phyloP scores from a whole-genome alignment of 2,797 vertebrate genomes.

The Manis pentadactyla region DNA sequence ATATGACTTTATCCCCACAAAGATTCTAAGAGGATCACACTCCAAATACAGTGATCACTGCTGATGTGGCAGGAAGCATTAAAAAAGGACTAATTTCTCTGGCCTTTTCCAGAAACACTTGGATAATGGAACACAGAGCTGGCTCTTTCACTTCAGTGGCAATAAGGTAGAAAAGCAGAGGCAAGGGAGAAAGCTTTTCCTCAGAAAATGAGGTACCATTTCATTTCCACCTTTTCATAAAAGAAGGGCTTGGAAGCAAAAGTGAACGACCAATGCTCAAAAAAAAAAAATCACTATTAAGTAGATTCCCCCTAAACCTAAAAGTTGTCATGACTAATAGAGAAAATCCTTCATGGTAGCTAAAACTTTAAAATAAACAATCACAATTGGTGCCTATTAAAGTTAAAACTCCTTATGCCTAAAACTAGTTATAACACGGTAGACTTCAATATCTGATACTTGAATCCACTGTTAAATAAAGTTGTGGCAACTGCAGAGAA shows the following conservation, averaged over 20 bases:
- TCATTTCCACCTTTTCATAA: not conserved
- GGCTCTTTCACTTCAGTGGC: not conserved
- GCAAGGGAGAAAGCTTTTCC: not conserved
- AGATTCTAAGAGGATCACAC: not conserved
- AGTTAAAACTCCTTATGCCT: not conserved
- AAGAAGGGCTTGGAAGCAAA: not conserved
- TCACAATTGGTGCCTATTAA: not conserved
- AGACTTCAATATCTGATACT: not conserved
- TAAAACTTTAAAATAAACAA: constrained; percentile 13
- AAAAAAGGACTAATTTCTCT: not conserved
- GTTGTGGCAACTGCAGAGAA: not conserved
- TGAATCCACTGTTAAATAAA: constrained; percentile 7
- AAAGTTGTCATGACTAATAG: not conserved
- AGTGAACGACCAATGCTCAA: not conserved
- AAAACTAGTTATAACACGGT: not conserved
- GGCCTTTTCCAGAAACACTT: constrained; percentile 41
- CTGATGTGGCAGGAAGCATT: not conserved
- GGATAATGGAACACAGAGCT: not conserved
- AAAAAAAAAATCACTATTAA: not conserved
- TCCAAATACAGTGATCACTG: not conserved
- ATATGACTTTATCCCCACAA: not conserved
- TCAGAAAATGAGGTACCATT: not conserved
- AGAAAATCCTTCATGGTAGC: not conserved
- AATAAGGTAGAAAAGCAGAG: not conserved
- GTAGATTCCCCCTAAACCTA: not conserved